A percentile compares a stretch with the other conserved stretches of the same genome.
Conservation (phyloP, 2,888 invertebrate genomes). For the Callinectes sapidus region DNA sequence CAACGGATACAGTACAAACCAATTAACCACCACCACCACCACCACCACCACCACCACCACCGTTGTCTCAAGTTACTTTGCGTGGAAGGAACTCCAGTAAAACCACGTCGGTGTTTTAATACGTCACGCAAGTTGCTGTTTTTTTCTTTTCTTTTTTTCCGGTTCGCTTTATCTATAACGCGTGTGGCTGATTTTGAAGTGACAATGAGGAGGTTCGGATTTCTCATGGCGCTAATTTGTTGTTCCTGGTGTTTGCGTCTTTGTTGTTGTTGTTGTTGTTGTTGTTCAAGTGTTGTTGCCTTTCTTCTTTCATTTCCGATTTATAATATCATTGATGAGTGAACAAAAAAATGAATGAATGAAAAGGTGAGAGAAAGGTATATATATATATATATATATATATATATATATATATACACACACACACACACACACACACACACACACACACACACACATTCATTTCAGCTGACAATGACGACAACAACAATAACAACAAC, state of each 20-base stretch:
- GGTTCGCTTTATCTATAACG: no score
- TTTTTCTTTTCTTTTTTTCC: background rate
- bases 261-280: no score
- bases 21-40: constrained; percentile 16
- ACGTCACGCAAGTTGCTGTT: background rate
- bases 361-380: background rate
- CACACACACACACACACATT: background rate
- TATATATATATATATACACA: no score
- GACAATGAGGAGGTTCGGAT: no score
- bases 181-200: no score
- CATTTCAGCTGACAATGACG: background rate
- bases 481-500: background rate
- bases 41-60: background rate
- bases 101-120: background rate
- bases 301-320: no score
- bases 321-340: no score
- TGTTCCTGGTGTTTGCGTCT: no score
- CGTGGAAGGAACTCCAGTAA: background rate
- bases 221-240: no score
- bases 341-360: background rate
- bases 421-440: no score
- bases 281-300: no score
- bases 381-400: no score
- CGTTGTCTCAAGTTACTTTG: background rate
- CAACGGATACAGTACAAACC: background rate